These are phyloP conservation scores for Ianthella basta DNA, from an alignment of 37 sponge, comb jelly and placozoan species.

Conservation along the genomic window DNA sequence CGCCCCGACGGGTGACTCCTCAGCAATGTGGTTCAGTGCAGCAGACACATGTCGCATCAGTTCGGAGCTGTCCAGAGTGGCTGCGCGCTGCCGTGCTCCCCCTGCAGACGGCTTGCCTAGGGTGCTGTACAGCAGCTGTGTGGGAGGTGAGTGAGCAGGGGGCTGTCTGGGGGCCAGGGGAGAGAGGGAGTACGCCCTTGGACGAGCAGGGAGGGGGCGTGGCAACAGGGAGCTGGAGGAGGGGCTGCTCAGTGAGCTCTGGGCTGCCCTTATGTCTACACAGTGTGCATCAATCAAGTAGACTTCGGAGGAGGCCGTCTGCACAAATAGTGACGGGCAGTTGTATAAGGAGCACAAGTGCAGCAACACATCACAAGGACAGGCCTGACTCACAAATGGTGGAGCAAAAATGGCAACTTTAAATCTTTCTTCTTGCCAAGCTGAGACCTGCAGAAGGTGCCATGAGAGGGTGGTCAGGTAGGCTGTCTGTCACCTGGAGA, in stretches of 20 bases:
- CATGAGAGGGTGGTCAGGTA: neutral
- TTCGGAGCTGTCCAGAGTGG: constrained; percentile 22
- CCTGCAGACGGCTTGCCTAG: neutral
- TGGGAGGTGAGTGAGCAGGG: constrained; percentile 2
- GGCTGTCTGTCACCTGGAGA: neutral
- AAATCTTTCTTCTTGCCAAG: constrained; percentile 49
- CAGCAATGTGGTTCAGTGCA: constrained; percentile 6
- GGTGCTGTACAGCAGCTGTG: neutral
- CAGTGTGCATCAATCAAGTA: constrained; percentile 42
- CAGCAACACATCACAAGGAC: neutral
- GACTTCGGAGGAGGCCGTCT: constrained; percentile 54
- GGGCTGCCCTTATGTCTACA: neutral
- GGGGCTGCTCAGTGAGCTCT: neutral
- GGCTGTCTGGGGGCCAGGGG: neutral
- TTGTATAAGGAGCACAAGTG: neutral
- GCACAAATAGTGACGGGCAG: neutral
- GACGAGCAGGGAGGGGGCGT: neutral
- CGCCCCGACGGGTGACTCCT: neutral
- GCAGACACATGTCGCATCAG: constrained; percentile 26
- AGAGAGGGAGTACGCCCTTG: constrained; percentile 13
- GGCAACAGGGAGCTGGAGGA: too few relatives aligned
- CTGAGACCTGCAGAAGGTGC: constrained; percentile 36
- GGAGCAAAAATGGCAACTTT: constrained; percentile 45
- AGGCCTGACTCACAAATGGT: constrained; percentile 41
- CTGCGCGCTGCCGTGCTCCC: constrained; percentile 6